Percentiles rank a stretch among this genome's conserved stretches.
Evolutionary conservation across 1,140 invertebrate species (phyloP).

Genomic region (Chironomus striatipennis): DNA sequence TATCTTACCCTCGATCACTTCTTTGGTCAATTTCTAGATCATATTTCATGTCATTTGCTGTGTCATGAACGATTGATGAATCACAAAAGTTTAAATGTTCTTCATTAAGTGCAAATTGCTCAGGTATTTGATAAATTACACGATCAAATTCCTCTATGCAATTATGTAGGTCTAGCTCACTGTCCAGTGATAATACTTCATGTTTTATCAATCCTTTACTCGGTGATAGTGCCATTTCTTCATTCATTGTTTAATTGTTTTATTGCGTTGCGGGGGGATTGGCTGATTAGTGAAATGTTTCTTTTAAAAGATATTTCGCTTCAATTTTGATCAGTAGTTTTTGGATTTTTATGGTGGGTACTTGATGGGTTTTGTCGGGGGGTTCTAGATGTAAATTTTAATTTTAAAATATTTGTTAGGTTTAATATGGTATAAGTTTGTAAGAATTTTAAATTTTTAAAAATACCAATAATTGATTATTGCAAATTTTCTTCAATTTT

Average conservation of each 20-base stretch:
- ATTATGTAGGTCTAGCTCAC: not conserved
- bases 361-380: no score
- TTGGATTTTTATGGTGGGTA: no score
- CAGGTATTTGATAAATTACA: constrained; percentile 4
- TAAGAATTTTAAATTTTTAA: no score
- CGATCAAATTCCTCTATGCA: not conserved
- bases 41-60: not conserved
- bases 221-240: not conserved
- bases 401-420: no score
- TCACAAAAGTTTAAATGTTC: constrained; percentile 18
- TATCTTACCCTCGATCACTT: not conserved
- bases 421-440: no score
- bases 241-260: not conserved
- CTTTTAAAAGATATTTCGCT: no score
- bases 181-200: not conserved
- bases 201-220: not conserved
- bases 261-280: not conserved
- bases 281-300: no score
- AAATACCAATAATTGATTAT: no score
- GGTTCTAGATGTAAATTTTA: no score
- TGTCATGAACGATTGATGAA: not conserved
- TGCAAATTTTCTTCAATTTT: no score
- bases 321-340: no score
- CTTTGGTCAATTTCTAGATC: not conserved
- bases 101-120: not conserved